Conservation (phyloP, 2,888 invertebrate species). For the Azorinus chamasolen region DNA sequence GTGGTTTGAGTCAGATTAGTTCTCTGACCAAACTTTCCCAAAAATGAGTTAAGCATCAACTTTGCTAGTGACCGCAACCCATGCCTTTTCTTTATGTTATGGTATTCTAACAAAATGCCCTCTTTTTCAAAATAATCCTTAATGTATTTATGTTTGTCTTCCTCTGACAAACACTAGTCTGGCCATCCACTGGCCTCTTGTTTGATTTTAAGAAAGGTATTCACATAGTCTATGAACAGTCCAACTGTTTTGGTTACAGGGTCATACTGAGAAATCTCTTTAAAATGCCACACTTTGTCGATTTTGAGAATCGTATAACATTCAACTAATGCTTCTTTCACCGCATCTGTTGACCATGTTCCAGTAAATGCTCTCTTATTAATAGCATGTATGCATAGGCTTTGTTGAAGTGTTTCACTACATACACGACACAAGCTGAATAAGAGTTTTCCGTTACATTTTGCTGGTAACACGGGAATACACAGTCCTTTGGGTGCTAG, state of each 20-base stretch:
- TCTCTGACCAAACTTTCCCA: slow-evolving; percentile 33
- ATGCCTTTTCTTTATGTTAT: slow-evolving; percentile 27
- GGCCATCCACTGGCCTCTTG: slow-evolving; percentile 76
- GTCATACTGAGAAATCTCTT: slow-evolving; percentile 55
- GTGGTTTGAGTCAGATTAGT: slow-evolving; percentile 19
- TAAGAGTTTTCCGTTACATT: slow-evolving; percentile 76
- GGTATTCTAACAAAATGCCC: slow-evolving; percentile 22
- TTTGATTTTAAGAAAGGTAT: slow-evolving; percentile 71
- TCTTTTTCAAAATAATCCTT: slow-evolving; percentile 43
- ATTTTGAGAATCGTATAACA: slow-evolving; percentile 79
- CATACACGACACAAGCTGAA: slow-evolving; percentile 81
- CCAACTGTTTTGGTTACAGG: slow-evolving; percentile 37
- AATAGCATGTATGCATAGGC: slow-evolving; percentile 12
- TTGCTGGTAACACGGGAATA: slow-evolving; percentile 78
- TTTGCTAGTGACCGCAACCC: slow-evolving; percentile 30
- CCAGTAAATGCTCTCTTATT: slow-evolving; percentile 73
- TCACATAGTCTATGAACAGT: slow-evolving; percentile 80
- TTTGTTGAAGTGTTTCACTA: slow-evolving; percentile 29
- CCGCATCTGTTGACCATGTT: slow-evolving; percentile 83
- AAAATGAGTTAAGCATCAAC: slow-evolving; percentile 32
- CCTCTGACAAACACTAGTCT: slow-evolving; percentile 45
- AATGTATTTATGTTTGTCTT: slow-evolving; percentile 66
- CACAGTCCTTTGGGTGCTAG: slow-evolving; percentile 73
- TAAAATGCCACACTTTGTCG: slow-evolving; percentile 82
- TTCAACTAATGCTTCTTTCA: slow-evolving; percentile 75